Evolutionary conservation across 2,888 invertebrate genomes (phyloP).

Genomic region (Dromius quadrimaculatus): DNA sequence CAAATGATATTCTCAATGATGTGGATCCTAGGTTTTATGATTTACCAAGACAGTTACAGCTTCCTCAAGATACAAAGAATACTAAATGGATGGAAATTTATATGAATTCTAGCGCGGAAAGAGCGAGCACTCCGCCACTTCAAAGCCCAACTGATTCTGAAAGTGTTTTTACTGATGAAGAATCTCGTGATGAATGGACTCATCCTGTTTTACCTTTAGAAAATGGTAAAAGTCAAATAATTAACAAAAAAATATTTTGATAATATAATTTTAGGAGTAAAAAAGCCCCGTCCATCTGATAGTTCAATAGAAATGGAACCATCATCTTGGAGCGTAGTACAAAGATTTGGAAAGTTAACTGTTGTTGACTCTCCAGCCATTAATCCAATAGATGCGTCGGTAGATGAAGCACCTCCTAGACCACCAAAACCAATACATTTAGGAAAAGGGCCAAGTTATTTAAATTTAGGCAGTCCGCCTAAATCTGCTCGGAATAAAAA

Average conservation of each 20-base stretch:
- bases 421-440: slow-evolving; percentile 81
- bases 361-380: slow-evolving; percentile 40
- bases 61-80: slow-evolving; percentile 58
- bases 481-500: slow-evolving; percentile 21
- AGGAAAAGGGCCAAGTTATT: slow-evolving; percentile 67
- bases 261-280: slow-evolving; percentile 35
- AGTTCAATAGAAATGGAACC: slow-evolving; percentile 72
- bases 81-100: slow-evolving; percentile 61
- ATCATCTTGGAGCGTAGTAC: slow-evolving; percentile 65
- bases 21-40: slow-evolving; percentile 71
- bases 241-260: too few species aligned
- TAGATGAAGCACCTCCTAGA: slow-evolving; percentile 74
- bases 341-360: slow-evolving; percentile 66
- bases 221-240: slow-evolving; percentile 59
- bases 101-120: slow-evolving; percentile 57
- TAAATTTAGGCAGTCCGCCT: slow-evolving; percentile 63
- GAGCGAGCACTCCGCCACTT: slow-evolving; percentile 67
- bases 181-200: slow-evolving; percentile 68
- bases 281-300: slow-evolving; percentile 69
- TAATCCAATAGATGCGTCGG: slow-evolving; percentile 58
- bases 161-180: slow-evolving; percentile 77
- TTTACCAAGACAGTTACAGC: slow-evolving; percentile 63
- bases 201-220: slow-evolving; percentile 68
- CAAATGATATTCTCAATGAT: slow-evolving; percentile 60
- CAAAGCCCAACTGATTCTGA: slow-evolving; percentile 77